These are phyloP conservation scores for Nemurella pictetii DNA, from an alignment of 2,888 invertebrate genomes.

Conservation along the genomic window DNA sequence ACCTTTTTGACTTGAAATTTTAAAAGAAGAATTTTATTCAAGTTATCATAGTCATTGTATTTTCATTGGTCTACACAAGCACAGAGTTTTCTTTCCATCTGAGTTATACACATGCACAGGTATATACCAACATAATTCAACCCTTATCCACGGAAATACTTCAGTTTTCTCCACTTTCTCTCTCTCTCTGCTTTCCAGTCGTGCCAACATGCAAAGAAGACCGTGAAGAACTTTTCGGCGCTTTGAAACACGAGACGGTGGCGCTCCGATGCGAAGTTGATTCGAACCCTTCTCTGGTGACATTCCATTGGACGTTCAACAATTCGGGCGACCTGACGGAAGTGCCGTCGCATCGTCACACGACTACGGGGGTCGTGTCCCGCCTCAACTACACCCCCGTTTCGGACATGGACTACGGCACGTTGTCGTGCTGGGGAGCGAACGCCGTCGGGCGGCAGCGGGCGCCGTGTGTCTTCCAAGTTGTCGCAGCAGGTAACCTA, in stretches of 20 bases:
- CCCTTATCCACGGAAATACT: no score
- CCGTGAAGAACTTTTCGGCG: slow-evolving; percentile 80
- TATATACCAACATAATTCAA: no score
- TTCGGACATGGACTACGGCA: slow-evolving; percentile 87
- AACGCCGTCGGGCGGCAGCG: slow-evolving; percentile 84
- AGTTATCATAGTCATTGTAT: background rate
- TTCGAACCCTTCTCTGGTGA: slow-evolving; percentile 82
- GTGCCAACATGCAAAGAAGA: slow-evolving; percentile 78
- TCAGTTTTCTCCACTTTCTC: no score
- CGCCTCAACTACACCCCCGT: slow-evolving; percentile 83
- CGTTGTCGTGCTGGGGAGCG: slow-evolving; percentile 82
- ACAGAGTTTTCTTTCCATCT: background rate
- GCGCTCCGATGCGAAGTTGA: slow-evolving; percentile 83
- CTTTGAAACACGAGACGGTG: slow-evolving; percentile 86
- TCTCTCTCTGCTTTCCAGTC: slow-evolving; percentile 58
- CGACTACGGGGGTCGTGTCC: slow-evolving; percentile 68
- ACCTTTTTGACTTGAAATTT: slow-evolving; percentile 15
- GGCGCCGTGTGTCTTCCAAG: slow-evolving; percentile 83
- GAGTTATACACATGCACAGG: background rate
- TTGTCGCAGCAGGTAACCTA: slow-evolving; percentile 53
- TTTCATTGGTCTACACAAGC: slow-evolving; percentile 4
- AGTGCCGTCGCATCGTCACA: slow-evolving; percentile 69
- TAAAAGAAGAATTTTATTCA: background rate
- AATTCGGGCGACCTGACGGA: slow-evolving; percentile 85
- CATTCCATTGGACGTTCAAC: slow-evolving; percentile 92